These are phyloP conservation scores for Pseudopodoces humilis DNA, from an alignment of 2,113 vertebrate species.

Conservation along the genomic window DNA sequence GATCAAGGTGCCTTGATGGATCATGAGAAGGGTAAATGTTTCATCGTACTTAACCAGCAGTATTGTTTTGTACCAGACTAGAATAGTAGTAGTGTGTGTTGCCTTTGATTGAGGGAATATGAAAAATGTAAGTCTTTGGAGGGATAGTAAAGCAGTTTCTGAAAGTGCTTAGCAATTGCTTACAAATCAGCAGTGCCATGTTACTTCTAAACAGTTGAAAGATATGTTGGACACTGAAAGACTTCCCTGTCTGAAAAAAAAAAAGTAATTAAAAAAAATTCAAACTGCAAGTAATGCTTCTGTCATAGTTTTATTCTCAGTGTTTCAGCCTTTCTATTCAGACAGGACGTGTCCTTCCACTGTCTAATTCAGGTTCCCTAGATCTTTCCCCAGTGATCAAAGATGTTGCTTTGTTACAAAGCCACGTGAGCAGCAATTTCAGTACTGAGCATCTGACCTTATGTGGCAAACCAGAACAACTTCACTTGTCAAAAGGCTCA, in stretches of 20 bases:
- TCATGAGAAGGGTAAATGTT: slow-evolving; percentile 69
- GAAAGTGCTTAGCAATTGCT: not conserved
- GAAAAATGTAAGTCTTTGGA: not conserved
- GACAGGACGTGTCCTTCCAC: not conserved
- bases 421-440: not conserved
- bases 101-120: not conserved
- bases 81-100: not conserved
- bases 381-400: not conserved
- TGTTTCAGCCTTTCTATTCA: not conserved
- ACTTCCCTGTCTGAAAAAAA: not conserved
- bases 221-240: not conserved
- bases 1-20: slow-evolving; percentile 63
- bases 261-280: not conserved
- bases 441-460: not conserved
- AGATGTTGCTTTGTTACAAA: not conserved
- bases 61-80: not conserved
- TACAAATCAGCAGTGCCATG: not conserved
- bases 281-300: not conserved
- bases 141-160: not conserved
- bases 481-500: not conserved
- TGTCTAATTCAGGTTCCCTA: not conserved
- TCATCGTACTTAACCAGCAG: not conserved
- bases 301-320: not conserved
- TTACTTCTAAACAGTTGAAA: not conserved
- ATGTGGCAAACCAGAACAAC: not conserved